Evolutionary conservation across 2,113 vertebrate genomes (phyloP).

Genomic region (Uropsilus gracilis): DNA sequence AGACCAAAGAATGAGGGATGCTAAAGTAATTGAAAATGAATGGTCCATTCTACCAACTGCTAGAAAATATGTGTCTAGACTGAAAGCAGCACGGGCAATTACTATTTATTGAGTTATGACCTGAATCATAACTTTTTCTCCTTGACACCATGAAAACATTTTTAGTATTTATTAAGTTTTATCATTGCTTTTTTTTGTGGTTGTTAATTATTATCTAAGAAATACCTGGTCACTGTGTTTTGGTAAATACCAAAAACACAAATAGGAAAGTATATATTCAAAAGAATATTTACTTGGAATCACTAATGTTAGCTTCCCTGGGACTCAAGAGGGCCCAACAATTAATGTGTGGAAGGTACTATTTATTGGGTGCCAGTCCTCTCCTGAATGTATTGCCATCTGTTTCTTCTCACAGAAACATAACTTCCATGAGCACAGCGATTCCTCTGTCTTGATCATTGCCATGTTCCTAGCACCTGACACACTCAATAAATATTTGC

Average conservation of each 20-base stretch:
- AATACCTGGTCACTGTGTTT: not conserved
- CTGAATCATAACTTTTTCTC: not conserved
- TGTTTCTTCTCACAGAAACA: constrained; percentile 25
- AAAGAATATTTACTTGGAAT: not conserved
- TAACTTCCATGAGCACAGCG: not conserved
- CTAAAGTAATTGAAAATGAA: not conserved
- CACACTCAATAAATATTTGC: constrained; percentile 24
- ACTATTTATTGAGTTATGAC: not conserved
- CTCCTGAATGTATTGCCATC: not conserved
- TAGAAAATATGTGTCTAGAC: not conserved
- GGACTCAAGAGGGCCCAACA: not conserved
- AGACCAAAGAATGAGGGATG: not conserved
- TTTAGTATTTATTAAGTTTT: not conserved
- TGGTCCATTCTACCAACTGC: not conserved
- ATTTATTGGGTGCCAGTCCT: not conserved
- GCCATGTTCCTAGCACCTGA: not conserved
- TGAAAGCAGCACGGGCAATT: not conserved
- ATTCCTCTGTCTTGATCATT: not conserved
- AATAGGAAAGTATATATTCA: not conserved
- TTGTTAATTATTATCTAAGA: not conserved
- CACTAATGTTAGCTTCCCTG: not conserved
- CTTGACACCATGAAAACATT: not conserved
- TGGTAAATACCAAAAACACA: too few relatives aligned
- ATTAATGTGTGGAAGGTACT: not conserved
- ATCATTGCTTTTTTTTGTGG: not conserved